Evolutionary conservation across 2,797 vertebrate genomes (phyloP).

Genomic region (Enteromius fasciolatus): DNA sequence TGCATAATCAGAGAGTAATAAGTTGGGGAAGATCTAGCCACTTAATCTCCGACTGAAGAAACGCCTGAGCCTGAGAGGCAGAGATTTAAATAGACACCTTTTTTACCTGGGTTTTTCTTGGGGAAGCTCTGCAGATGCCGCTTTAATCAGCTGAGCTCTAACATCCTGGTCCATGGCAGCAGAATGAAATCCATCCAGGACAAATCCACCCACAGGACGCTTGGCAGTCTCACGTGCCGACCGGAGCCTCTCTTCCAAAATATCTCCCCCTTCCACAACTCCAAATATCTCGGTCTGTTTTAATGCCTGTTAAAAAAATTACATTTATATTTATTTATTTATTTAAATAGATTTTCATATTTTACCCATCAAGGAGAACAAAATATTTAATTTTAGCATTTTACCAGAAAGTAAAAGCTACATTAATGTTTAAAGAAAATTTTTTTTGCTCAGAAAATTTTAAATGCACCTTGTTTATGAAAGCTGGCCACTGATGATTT

Average conservation of each 20-base stretch:
- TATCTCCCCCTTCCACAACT: conserved; percentile 91
- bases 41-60: conserved; percentile 31
- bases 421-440: too few relatives aligned
- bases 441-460: not conserved
- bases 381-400: too few relatives aligned
- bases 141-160: conserved; percentile 83
- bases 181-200: conserved; percentile 90
- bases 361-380: too few relatives aligned
- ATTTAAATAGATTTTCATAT: too few relatives aligned
- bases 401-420: too few relatives aligned
- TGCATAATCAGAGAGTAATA: conserved; percentile 45
- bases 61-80: not conserved
- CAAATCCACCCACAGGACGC: conserved; percentile 91
- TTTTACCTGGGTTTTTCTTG: conserved; percentile 91
- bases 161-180: conserved; percentile 76
- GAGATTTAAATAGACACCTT: not conserved
- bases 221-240: conserved; percentile 94
- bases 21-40: not conserved
- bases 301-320: conserved; percentile 77
- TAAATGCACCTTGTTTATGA: not conserved
- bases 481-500: too few relatives aligned
- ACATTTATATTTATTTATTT: not conserved
- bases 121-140: conserved; percentile 86
- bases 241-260: conserved; percentile 89
- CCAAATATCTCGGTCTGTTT: conserved; percentile 85